phyloP scores from a whole-genome alignment of 2,888 invertebrate species.

The Cabera pusaria region DNA sequence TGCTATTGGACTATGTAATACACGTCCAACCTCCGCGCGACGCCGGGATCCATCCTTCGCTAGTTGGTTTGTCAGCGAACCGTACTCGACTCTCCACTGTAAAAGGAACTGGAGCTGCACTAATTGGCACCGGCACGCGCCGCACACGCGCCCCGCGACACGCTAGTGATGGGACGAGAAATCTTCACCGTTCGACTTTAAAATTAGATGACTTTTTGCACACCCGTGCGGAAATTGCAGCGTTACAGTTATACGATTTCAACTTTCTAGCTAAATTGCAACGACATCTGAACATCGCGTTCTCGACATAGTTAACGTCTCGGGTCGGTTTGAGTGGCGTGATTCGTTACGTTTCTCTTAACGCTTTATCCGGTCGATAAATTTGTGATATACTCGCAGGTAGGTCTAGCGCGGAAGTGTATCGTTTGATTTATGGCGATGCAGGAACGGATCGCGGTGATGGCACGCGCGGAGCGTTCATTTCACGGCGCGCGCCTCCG shows the following conservation, averaged over 20 bases:
- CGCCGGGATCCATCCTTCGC: conserved; percentile 26
- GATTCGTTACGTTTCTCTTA: conserved; percentile 57
- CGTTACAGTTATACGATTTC: conserved; percentile 58
- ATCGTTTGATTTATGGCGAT: conserved; percentile 62
- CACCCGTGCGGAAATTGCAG: conserved; percentile 59
- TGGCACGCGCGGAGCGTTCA: conserved; percentile 52
- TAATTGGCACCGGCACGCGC: conserved; percentile 81
- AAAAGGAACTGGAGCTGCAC: conserved; percentile 80
- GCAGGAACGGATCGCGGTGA: conserved; percentile 41
- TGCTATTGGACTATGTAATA: conserved; percentile 9
- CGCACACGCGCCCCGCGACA: conserved; percentile 68
- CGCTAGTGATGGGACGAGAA: conserved; percentile 79
- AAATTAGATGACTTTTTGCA: conserved; percentile 70
- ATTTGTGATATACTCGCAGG: conserved; percentile 52
- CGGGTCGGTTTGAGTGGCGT: conserved; percentile 35
- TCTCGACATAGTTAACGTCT: conserved; percentile 36
- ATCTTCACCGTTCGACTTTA: conserved; percentile 69
- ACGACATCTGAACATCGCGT: conserved; percentile 38
- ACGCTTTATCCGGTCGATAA: conserved; percentile 52
- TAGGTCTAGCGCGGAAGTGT: conserved; percentile 64
- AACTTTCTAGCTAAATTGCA: conserved; percentile 57
- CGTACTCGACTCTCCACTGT: conserved; percentile 69
- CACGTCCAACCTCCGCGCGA: conserved; percentile 12
- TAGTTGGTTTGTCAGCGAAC: conserved; percentile 55
- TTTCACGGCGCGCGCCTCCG: conserved; percentile 69